Conservation (phyloP, 1,140 invertebrate species). For the Ditylenchus dipsaci region DNA sequence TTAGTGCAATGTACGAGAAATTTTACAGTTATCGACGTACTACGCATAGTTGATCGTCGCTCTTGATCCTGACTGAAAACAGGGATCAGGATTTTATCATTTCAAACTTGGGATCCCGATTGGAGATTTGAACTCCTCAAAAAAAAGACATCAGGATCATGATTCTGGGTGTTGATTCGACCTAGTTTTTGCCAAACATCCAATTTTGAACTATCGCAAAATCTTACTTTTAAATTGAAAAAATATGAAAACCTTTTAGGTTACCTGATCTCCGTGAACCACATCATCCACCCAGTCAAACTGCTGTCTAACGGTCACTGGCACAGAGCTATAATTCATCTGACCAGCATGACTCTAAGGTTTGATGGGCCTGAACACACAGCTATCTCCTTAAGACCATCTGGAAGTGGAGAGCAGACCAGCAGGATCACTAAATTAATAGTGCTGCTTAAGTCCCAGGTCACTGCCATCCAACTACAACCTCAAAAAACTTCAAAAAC, state of each 20-base stretch:
- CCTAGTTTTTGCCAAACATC: too few relatives aligned
- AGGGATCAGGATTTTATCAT: too few relatives aligned
- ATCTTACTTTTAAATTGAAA: not conserved
- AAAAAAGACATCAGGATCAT: too few relatives aligned
- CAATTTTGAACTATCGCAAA: not conserved
- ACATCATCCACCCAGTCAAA: constrained; percentile 15
- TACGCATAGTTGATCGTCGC: too few relatives aligned
- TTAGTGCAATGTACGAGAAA: too few relatives aligned
- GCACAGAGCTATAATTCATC: constrained; percentile 5
- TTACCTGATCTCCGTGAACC: constrained; percentile 12
- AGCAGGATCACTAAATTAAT: not conserved
- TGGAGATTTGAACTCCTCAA: too few relatives aligned
- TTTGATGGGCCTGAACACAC: not conserved
- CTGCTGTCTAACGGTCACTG: constrained; percentile 7
- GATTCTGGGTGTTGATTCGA: too few relatives aligned
- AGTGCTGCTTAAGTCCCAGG: not conserved
- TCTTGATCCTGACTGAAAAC: too few relatives aligned
- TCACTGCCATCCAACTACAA: constrained; percentile 5
- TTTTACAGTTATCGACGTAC: too few relatives aligned
- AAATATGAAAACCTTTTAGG: constrained; percentile 1
- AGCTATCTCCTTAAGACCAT: constrained; percentile 9
- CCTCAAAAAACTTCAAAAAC: too few relatives aligned
- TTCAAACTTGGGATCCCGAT: too few relatives aligned
- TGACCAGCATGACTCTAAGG: constrained; percentile 1
- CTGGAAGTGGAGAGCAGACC: not conserved